Percentiles rank a stretch among this genome's conserved stretches.
phyloP scores from a whole-genome alignment of 2,113 vertebrate species.

The Phrynocephalus versicolor region DNA sequence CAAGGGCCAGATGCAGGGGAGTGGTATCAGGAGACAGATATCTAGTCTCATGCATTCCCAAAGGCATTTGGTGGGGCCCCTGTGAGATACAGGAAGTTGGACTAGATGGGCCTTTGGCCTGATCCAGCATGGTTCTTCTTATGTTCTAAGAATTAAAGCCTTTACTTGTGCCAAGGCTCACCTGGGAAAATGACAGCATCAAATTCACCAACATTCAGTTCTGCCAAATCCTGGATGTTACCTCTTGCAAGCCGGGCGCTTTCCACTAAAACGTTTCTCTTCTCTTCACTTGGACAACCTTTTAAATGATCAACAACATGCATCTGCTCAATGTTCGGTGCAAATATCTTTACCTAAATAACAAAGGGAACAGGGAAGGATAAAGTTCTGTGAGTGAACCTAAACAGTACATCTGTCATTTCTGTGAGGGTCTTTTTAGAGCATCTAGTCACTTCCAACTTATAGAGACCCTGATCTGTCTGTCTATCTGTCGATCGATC shows the following conservation, averaged over 20 bases:
- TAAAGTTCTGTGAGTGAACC: background rate
- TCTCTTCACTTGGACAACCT: conserved; percentile 78
- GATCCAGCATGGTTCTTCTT: no score
- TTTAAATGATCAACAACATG: conserved; percentile 83
- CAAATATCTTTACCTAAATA: conserved; percentile 85
- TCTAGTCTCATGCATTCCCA: no score
- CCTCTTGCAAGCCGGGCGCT: conserved; percentile 82
- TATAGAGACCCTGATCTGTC: no score
- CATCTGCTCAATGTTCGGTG: conserved; percentile 85
- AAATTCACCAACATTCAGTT: conserved; percentile 73
- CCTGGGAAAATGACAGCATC: conserved; percentile 82
- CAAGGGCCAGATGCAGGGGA: no score
- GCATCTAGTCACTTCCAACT: no score
- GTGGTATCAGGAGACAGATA: no score
- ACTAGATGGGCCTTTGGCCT: no score
- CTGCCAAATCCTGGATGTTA: conserved; percentile 78
- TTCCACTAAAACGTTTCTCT: conserved; percentile 81
- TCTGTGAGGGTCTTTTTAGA: no score
- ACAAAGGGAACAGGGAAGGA: conserved; percentile 22
- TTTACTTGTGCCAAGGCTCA: conserved; percentile 44
- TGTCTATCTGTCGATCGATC: no score
- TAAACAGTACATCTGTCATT: no score
- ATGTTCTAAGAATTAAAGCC: background rate
- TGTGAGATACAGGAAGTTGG: no score
- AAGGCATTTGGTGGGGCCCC: no score